Evolutionary conservation across 2,888 invertebrate species (phyloP).

Genomic region (Brachyopa scutellaris): DNA sequence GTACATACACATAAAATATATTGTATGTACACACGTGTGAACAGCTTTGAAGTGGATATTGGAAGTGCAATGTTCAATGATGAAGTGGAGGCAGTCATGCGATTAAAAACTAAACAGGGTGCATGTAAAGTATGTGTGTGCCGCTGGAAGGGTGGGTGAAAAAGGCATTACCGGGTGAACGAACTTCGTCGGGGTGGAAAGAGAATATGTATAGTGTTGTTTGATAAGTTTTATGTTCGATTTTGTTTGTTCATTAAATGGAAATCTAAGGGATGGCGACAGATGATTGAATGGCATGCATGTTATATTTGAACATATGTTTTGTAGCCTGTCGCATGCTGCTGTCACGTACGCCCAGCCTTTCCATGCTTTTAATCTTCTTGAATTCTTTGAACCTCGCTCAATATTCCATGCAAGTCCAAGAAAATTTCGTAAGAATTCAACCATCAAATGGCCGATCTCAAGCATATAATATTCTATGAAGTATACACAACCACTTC

Average conservation of each 20-base stretch:
- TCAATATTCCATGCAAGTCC: no score
- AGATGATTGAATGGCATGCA: not conserved
- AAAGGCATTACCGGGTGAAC: slow-evolving; percentile 20
- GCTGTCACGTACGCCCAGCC: no score
- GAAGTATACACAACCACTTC: slow-evolving; percentile 49
- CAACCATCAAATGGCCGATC: no score
- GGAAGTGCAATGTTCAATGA: slow-evolving; percentile 6
- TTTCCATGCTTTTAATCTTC: no score
- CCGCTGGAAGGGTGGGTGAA: slow-evolving; percentile 14
- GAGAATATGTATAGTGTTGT: not conserved
- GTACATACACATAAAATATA: no score
- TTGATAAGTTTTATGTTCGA: slow-evolving; percentile 9
- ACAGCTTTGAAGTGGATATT: slow-evolving; percentile 9
- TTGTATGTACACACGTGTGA: not conserved
- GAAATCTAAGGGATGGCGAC: not conserved
- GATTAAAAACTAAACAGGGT: slow-evolving; percentile 51
- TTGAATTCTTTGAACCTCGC: no score
- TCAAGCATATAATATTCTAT: no score
- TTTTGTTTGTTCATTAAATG: not conserved
- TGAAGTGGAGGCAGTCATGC: slow-evolving; percentile 44
- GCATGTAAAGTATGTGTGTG: slow-evolving; percentile 35
- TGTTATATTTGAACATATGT: no score
- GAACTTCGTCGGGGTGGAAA: slow-evolving; percentile 5
- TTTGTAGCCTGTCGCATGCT: no score
- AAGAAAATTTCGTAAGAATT: no score